These are phyloP conservation scores for Epinephelus fuscoguttatus DNA, from an alignment of 2,113 vertebrate genomes.

Conservation along the genomic window DNA sequence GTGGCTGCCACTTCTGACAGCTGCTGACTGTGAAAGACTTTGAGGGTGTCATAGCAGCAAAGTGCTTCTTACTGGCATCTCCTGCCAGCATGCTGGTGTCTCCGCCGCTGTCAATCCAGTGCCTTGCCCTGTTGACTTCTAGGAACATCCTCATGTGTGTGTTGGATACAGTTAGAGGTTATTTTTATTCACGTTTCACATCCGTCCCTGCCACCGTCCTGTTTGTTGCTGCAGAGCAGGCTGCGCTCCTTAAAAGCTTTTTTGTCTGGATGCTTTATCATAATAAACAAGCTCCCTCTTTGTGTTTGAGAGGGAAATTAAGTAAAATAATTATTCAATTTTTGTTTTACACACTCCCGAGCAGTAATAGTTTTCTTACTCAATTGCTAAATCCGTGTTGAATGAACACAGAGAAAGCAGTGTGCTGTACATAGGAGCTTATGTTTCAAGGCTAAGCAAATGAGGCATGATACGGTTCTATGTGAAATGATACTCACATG, in stretches of 20 bases:
- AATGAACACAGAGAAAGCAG: conserved; percentile 55
- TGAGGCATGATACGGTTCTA: conserved; percentile 69
- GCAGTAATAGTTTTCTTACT: conserved; percentile 50
- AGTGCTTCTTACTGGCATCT: conserved; percentile 52
- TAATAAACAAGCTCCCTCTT: conserved; percentile 27
- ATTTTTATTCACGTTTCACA: conserved; percentile 26
- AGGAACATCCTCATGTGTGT: conserved; percentile 2
- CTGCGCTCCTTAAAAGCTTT: not conserved
- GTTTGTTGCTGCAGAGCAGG: not conserved
- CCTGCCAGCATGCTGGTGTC: conserved; percentile 36
- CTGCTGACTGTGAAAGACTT: conserved; percentile 65
- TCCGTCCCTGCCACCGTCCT: not conserved
- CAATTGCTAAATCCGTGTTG: conserved; percentile 57
- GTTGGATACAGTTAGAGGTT: conserved; percentile 3
- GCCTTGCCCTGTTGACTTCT: conserved; percentile 24
- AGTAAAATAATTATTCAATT: conserved; percentile 50
- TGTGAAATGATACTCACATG: conserved; percentile 70
- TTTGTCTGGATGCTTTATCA: conserved; percentile 20
- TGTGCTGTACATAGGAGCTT: conserved; percentile 54
- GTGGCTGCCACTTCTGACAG: conserved; percentile 65
- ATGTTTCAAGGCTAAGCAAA: conserved; percentile 75
- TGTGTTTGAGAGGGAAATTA: conserved; percentile 34
- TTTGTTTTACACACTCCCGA: conserved; percentile 40
- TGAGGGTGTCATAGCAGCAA: conserved; percentile 63
- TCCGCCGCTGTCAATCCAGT: conserved; percentile 23